A percentile compares a stretch with the other conserved stretches of the same genome.
These are phyloP conservation scores for Hirtodrosophila cameraria DNA, from an alignment of 2,888 invertebrate genomes.

Conservation along the genomic window DNA sequence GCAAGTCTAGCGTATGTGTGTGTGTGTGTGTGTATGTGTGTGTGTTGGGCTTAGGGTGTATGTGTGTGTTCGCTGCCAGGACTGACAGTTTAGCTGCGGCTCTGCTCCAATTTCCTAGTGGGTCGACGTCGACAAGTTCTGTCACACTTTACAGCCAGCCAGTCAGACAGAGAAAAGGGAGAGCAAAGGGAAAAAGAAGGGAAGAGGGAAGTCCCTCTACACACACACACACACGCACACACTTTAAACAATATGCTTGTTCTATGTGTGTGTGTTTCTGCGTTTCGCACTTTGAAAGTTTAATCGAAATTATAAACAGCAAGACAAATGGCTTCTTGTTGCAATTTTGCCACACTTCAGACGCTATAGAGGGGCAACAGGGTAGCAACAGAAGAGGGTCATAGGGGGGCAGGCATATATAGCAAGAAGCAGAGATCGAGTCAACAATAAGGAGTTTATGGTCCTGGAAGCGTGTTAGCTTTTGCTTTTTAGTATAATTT, in stretches of 20 bases:
- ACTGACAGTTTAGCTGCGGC: constrained; percentile 76
- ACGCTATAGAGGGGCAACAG: no score
- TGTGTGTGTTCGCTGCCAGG: constrained; percentile 28
- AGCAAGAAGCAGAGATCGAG: neutral
- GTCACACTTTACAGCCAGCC: constrained; percentile 50
- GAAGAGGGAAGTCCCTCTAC: no score
- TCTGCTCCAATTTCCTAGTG: constrained; percentile 75
- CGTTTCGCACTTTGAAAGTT: constrained; percentile 68
- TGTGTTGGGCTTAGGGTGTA: constrained; percentile 5
- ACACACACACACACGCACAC: constrained; percentile 22
- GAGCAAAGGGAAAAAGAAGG: no score
- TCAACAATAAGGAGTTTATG: constrained; percentile 13
- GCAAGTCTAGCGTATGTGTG: no score
- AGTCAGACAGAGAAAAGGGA: constrained; percentile 1
- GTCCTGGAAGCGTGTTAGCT: constrained; percentile 3
- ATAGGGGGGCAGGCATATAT: no score
- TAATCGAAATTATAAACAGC: constrained; percentile 81
- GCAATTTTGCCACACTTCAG: constrained; percentile 61
- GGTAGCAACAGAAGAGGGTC: no score
- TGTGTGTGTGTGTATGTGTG: no score
- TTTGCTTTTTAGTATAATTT: constrained; percentile 23
- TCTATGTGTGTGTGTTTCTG: constrained; percentile 26
- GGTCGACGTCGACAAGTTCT: constrained; percentile 63
- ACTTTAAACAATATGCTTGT: constrained; percentile 53
- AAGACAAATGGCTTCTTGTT: constrained; percentile 80